Evolutionary conservation across 2,113 vertebrate genomes (phyloP).

Genomic region (Narcine bancroftii): DNA sequence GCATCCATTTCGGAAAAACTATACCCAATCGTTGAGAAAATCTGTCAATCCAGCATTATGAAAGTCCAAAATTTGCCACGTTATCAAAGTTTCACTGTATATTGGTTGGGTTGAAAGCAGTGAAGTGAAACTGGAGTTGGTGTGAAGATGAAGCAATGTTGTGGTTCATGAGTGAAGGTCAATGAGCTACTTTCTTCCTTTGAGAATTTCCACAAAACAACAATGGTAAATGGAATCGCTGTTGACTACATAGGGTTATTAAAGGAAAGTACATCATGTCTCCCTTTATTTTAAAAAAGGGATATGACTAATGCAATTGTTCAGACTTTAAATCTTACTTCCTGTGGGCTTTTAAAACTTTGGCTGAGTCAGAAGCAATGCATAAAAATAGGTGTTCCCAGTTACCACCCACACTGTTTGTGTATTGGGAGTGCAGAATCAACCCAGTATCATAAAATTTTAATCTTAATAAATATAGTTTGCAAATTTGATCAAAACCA

Average conservation of each 20-base stretch:
- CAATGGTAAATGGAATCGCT: neutral
- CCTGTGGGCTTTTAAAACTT: neutral
- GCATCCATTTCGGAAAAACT: too few relatives aligned
- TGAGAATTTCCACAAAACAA: too few relatives aligned
- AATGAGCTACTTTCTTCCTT: too few relatives aligned
- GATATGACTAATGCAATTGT: conserved; percentile 11
- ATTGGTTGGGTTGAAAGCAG: too few relatives aligned
- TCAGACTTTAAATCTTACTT: conserved; percentile 6
- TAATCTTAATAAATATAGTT: neutral
- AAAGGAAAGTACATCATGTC: neutral
- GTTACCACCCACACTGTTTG: neutral
- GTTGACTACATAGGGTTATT: neutral
- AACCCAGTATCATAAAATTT: neutral
- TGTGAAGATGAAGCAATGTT: too few relatives aligned
- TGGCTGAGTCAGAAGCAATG: neutral
- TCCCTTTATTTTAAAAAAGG: conserved; percentile 13
- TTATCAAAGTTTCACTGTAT: too few relatives aligned
- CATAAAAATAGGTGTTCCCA: neutral
- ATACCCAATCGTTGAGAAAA: too few relatives aligned
- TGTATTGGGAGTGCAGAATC: neutral
- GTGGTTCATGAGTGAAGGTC: too few relatives aligned
- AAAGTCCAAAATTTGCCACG: too few relatives aligned
- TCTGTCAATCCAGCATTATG: too few relatives aligned
- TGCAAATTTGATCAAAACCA: neutral
- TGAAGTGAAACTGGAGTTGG: too few relatives aligned